Percentiles rank a stretch among this genome's conserved stretches.
Evolutionary conservation across 2,113 vertebrate genomes (phyloP).

Genomic region (Aviceda subcristata): DNA sequence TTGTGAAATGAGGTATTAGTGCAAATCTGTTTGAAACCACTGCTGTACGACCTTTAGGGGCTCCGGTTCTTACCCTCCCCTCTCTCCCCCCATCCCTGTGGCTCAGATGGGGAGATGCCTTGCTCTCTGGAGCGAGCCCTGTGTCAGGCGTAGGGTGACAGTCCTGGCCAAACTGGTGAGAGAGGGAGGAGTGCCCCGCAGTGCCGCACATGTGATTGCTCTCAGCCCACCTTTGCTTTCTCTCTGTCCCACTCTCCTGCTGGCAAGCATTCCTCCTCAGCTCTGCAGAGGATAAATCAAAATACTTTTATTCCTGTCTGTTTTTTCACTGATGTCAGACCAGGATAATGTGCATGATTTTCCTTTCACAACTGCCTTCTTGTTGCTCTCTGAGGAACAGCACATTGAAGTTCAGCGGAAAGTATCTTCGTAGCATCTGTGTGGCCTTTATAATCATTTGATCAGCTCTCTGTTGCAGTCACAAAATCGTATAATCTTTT

Average conservation of each 20-base stretch:
- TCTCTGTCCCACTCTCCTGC: neutral
- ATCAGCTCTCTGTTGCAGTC: neutral
- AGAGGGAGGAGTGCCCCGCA: neutral
- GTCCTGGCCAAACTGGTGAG: neutral
- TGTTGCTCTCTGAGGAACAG: neutral
- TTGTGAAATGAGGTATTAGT: neutral
- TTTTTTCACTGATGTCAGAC: neutral
- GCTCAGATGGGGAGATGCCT: neutral
- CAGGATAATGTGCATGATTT: neutral
- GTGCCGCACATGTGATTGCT: fast-evolving
- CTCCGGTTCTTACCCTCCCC: neutral
- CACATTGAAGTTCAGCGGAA: neutral
- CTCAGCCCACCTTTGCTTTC: neutral
- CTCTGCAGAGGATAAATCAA: neutral
- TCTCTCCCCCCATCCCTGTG: neutral
- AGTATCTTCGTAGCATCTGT: neutral
- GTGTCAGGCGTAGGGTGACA: neutral
- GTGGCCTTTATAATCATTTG: neutral
- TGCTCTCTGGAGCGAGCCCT: neutral
- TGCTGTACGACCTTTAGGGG: neutral
- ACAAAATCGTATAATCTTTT: neutral
- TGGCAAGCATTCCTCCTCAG: neutral
- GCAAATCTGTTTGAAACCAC: neutral
- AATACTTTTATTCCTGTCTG: neutral
- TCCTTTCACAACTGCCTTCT: neutral